Conservation (phyloP, 2,113 vertebrate genomes). For the Chinchilla lanigera region DNA sequence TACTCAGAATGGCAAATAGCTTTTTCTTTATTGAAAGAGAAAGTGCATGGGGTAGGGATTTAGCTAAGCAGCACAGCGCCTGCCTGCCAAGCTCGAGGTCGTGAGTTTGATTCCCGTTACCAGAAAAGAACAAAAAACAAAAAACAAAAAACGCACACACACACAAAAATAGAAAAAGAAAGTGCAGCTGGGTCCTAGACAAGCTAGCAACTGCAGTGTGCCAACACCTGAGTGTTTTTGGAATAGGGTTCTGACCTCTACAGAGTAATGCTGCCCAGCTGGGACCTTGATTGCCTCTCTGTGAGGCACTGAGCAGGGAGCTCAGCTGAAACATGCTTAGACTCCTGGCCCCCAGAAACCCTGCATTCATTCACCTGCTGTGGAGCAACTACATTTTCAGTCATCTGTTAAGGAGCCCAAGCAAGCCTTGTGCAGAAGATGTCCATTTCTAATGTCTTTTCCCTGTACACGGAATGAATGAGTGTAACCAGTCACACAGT, state of each 20-base stretch:
- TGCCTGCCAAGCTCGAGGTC: no score
- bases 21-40: not conserved
- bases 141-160: no score
- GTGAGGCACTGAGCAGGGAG: not conserved
- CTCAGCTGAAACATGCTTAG: accelerated
- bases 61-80: no score
- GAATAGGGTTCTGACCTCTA: not conserved
- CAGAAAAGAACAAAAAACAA: no score
- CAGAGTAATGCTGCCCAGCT: not conserved
- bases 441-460: accelerated
- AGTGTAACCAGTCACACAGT: accelerated
- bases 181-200: accelerated
- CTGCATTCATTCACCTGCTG: accelerated
- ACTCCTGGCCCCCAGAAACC: no score
- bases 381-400: accelerated
- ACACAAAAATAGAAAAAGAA: no score
- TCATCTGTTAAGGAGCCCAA: accelerated
- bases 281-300: not conserved
- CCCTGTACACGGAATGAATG: accelerated
- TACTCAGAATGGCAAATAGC: not conserved
- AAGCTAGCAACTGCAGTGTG: not conserved
- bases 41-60: no score
- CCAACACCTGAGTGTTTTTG: not conserved
- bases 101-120: no score
- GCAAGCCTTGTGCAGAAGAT: no score